Evolutionary conservation across 23 tunicate species (phyloP).

Genomic region (Oikopleura dioica): DNA sequence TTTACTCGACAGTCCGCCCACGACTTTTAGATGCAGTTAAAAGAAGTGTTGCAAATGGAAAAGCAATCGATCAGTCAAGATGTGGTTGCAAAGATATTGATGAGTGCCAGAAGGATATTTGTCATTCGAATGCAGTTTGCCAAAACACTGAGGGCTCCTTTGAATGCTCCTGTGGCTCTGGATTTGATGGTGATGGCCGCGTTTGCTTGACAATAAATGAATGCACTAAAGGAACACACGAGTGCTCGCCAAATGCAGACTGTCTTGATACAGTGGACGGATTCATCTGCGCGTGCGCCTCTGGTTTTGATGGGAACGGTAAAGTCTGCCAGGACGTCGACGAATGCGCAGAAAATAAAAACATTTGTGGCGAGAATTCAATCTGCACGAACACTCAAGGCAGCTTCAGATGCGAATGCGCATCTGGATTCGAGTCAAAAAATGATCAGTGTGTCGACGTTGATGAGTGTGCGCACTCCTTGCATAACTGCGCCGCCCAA

Average conservation of each 20-base stretch:
- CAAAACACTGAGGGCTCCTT: background rate
- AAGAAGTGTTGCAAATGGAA: no score
- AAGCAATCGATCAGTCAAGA: no score
- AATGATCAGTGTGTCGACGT: background rate
- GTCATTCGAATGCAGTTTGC: background rate
- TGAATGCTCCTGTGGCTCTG: background rate
- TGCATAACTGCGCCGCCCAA: background rate
- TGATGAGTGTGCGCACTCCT: background rate
- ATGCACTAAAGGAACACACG: background rate
- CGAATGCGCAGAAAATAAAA: background rate
- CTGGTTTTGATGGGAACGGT: background rate
- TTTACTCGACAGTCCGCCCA: no score
- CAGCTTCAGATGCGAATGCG: slow-evolving; percentile 7
- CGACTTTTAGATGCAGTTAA: no score
- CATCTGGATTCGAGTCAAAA: background rate
- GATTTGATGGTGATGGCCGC: background rate
- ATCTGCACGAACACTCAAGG: slow-evolving; percentile 13
- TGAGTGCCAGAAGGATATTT: background rate
- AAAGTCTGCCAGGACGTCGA: background rate
- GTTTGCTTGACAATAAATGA: background rate
- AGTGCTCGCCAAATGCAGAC: slow-evolving; percentile 4
- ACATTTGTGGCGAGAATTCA: slow-evolving; percentile 1
- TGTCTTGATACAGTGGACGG: background rate
- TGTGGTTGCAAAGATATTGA: slow-evolving; percentile 14
- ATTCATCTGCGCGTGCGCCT: background rate